A percentile compares a stretch with the other conserved stretches of the same genome.
Evolutionary conservation across 2,797 vertebrate species (phyloP).

Genomic region (Sciurus carolinensis): DNA sequence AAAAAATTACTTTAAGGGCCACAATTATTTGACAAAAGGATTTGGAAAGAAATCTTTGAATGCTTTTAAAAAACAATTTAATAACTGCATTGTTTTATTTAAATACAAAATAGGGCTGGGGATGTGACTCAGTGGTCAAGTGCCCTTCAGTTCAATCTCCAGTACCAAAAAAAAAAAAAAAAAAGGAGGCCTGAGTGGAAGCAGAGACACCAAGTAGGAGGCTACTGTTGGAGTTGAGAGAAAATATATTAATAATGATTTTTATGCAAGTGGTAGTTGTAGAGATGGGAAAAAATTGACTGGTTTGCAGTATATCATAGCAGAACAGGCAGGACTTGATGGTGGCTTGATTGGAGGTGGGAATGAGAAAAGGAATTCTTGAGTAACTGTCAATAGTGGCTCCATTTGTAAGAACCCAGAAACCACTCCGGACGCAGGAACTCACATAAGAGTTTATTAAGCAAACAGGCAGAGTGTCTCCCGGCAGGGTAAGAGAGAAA

Average conservation of each 20-base stretch:
- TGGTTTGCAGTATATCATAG: neutral
- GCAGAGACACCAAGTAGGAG: neutral
- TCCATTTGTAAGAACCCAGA: neutral
- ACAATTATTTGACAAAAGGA: slow-evolving; percentile 52
- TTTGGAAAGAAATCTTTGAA: slow-evolving; percentile 33
- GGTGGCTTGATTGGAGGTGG: neutral
- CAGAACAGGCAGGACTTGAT: neutral
- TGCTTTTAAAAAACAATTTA: slow-evolving; percentile 25
- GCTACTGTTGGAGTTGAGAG: neutral
- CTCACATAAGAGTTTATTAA: too few species aligned
- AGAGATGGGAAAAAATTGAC: neutral
- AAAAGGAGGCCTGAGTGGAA: neutral
- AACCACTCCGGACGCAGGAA: too few species aligned
- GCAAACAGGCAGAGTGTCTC: too few species aligned
- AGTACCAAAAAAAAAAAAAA: neutral
- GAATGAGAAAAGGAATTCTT: slow-evolving; percentile 32
- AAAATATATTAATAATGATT: slow-evolving; percentile 1
- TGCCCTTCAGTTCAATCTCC: too few species aligned
- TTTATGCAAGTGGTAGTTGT: neutral
- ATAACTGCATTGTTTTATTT: neutral
- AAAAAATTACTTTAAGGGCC: too few species aligned
- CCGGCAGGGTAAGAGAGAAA: too few species aligned
- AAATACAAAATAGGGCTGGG: too few species aligned
- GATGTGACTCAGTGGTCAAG: too few species aligned
- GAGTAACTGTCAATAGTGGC: neutral